These are phyloP conservation scores for Nerophis lumbriciformis DNA, from an alignment of 2,113 vertebrate species.

Conservation along the genomic window DNA sequence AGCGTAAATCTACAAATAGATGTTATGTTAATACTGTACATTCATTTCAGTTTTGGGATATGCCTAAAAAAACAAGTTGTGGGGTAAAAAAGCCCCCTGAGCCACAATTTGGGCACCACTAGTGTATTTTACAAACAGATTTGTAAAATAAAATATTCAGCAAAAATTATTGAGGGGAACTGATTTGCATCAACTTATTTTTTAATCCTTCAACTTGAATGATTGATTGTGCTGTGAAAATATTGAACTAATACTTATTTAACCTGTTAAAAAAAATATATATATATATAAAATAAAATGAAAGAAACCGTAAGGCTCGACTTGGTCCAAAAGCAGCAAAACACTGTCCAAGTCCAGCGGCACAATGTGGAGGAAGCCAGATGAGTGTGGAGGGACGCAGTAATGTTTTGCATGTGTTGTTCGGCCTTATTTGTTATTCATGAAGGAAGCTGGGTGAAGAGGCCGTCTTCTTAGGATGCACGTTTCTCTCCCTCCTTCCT, in stretches of 20 bases:
- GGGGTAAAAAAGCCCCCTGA: no score
- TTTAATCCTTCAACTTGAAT: not conserved
- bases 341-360: constrained; percentile 9
- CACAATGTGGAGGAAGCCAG: constrained; percentile 47
- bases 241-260: not conserved
- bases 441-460: constrained; percentile 73
- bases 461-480: constrained; percentile 63
- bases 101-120: not conserved
- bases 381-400: constrained; percentile 54
- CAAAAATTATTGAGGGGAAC: not conserved
- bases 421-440: constrained; percentile 72
- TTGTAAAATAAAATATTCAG: not conserved
- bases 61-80: no score
- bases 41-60: not conserved
- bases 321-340: constrained; percentile 1
- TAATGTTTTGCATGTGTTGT: constrained; percentile 74
- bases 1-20: no score
- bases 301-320: no score
- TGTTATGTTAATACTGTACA: not conserved
- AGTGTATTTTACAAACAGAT: not conserved
- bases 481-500: constrained; percentile 36
- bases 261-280: not conserved
- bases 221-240: not conserved
- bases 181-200: not conserved
- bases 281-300: not conserved